Evolutionary conservation across 2,113 vertebrate species (phyloP).

Genomic region (Cephalopholis sonnerati): DNA sequence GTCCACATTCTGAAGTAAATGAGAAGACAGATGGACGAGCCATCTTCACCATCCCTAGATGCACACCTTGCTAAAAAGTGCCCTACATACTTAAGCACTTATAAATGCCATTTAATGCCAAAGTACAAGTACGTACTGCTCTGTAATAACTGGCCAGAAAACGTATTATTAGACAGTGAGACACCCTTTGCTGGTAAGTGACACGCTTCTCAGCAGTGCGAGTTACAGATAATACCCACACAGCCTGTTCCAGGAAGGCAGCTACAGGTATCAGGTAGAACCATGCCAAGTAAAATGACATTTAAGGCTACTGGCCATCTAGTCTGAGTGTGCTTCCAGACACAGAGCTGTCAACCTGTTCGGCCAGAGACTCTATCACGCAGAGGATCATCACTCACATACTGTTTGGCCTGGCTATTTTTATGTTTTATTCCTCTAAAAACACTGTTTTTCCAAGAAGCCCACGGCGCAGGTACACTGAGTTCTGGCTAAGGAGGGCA

Average conservation of each 20-base stretch:
- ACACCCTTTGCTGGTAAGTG: not conserved
- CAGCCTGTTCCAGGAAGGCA: slow-evolving; percentile 44
- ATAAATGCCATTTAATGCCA: not conserved
- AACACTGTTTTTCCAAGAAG: slow-evolving; percentile 61
- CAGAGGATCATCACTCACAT: slow-evolving; percentile 37
- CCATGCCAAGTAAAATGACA: slow-evolving; percentile 17
- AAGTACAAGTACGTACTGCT: not conserved
- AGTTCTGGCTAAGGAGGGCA: slow-evolving; percentile 58
- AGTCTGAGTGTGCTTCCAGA: slow-evolving; percentile 21
- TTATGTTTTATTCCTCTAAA: slow-evolving; percentile 53
- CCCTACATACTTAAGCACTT: not conserved
- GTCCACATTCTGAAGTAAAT: not conserved
- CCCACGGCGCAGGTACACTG: slow-evolving; percentile 54
- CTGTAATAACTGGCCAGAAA: not conserved
- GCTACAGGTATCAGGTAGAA: slow-evolving; percentile 49
- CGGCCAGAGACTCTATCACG: slow-evolving; percentile 10
- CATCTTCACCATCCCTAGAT: not conserved
- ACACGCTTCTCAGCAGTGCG: slow-evolving; percentile 9
- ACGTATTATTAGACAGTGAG: slow-evolving; percentile 7
- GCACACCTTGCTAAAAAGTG: not conserved
- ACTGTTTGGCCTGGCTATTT: slow-evolving; percentile 43
- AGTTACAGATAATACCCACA: slow-evolving; percentile 8
- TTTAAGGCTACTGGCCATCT: slow-evolving; percentile 17
- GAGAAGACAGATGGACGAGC: not conserved
- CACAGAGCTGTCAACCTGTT: slow-evolving; percentile 25